Evolutionary conservation across 1,140 invertebrate species (phyloP).

Genomic region (Cyclina sinensis): DNA sequence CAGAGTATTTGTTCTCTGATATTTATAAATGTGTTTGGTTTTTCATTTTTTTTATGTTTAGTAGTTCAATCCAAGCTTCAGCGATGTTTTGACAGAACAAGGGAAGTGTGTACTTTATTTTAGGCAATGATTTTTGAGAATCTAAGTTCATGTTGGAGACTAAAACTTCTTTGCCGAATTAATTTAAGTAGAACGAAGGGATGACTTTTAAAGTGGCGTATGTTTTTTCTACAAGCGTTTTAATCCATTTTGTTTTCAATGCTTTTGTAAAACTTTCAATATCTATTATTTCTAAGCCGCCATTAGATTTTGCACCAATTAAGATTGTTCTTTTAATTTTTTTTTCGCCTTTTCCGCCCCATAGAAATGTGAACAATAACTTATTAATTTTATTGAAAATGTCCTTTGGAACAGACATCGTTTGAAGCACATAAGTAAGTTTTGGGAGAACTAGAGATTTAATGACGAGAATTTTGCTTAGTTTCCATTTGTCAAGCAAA

Average conservation of each 20-base stretch:
- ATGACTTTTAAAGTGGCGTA: background rate
- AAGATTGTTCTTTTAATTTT: background rate
- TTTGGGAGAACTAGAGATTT: background rate
- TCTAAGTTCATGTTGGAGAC: conserved; percentile 7
- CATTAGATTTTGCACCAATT: background rate
- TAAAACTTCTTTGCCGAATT: background rate
- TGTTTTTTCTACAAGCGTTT: too few species aligned
- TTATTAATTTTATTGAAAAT: background rate
- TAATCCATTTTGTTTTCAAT: conserved; percentile 16
- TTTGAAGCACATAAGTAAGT: background rate
- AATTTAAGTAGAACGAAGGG: background rate
- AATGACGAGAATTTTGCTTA: background rate
- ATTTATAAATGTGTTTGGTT: too few species aligned
- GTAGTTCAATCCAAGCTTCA: too few species aligned
- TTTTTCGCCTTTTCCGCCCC: background rate
- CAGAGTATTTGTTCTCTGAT: too few species aligned
- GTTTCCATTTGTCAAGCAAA: background rate
- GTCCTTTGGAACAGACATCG: background rate
- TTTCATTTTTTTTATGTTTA: too few species aligned
- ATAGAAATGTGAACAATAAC: background rate
- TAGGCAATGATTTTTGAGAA: background rate
- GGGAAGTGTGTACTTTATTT: too few species aligned
- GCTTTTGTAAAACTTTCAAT: background rate
- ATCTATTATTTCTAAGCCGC: background rate
- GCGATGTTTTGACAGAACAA: too few species aligned